Base-by-base conservation (phyloP, 2,888 invertebrate genomes). In the Machimus rusticus region DNA sequence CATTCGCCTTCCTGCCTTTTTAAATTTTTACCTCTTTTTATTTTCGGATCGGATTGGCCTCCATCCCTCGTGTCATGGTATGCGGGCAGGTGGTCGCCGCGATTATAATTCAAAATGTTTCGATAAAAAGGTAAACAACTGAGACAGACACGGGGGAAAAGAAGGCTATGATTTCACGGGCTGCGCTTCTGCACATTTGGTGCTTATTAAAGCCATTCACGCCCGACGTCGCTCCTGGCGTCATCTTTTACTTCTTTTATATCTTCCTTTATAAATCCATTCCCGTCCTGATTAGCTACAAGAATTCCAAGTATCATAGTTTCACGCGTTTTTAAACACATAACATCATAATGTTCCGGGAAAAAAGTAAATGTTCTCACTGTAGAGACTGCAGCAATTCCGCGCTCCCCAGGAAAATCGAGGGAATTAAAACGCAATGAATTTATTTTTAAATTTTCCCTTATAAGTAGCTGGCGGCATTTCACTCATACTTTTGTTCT, bases 371-470 rank as follows among this genome's bases (percentile, higher is more conserved):
- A 66, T 66, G 19, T 23, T 66, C 66, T 66, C 66, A 66, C 66
- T 66, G 16, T 14, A 66, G 14, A 19, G 66, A 23, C 66, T 66
- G n/a, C 2, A 51, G 16, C 16, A 51, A 51, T 19, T 51, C 28
- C 28, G 66, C 28, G 66, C 19, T 66, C 23, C 23, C 66, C 12
- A 23, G 66, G 66, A 66, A 66, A 66, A 66, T 66, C 23, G 66
- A 28, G 23, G 19, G 9, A 28, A 51, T 16, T 16, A 12, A 34
- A 28, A 28, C 66, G 66, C 66, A 66, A 23, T 66, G 66, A 66
- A n/a, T 76, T 76, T 76, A 76, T 76, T 76, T 76, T 76, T 76
- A 76, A 76, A 76, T 76, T 34, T 19, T 76, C 76, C 74, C 76
- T 37, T 39, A 76, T 76, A 76, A 76, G 39, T 76, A 39, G 76